Evolutionary conservation across 2,888 invertebrate species (phyloP).

Genomic region (Apotomis betuletana): DNA sequence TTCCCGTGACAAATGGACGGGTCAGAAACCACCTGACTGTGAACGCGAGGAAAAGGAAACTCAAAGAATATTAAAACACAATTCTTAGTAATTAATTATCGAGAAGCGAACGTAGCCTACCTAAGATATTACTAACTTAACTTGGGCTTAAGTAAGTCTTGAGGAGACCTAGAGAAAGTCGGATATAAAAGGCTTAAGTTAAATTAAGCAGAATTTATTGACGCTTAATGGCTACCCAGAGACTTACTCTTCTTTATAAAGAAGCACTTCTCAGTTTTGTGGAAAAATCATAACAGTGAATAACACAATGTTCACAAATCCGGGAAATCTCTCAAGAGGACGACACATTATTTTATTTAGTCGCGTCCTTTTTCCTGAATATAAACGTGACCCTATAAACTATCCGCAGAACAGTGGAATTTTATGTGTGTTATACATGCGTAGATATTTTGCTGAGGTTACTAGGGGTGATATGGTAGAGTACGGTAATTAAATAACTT

Average conservation of each 20-base stretch:
- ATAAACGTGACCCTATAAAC: conserved; percentile 27
- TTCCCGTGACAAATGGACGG: conserved; percentile 36
- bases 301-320: conserved; percentile 30
- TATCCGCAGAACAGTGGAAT: conserved; percentile 10
- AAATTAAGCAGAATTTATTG: conserved; percentile 37
- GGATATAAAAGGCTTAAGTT: conserved; percentile 33
- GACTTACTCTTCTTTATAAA: conserved; percentile 32
- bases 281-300: conserved; percentile 21
- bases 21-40: conserved; percentile 30
- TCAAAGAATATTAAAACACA: conserved; percentile 7
- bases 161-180: conserved; percentile 11
- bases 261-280: conserved; percentile 19
- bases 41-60: conserved; percentile 25
- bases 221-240: conserved; percentile 27
- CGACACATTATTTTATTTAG: conserved; percentile 32
- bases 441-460: not conserved
- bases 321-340: conserved; percentile 21
- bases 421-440: not conserved
- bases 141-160: conserved; percentile 6
- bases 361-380: conserved; percentile 25
- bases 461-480: not conserved
- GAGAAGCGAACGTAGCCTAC: conserved; percentile 18
- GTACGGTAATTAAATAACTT: not conserved
- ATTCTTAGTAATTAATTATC: conserved; percentile 23
- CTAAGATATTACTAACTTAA: conserved; percentile 29